phyloP scores from a whole-genome alignment of 2,113 vertebrate genomes.

The Mixornis gularis region DNA sequence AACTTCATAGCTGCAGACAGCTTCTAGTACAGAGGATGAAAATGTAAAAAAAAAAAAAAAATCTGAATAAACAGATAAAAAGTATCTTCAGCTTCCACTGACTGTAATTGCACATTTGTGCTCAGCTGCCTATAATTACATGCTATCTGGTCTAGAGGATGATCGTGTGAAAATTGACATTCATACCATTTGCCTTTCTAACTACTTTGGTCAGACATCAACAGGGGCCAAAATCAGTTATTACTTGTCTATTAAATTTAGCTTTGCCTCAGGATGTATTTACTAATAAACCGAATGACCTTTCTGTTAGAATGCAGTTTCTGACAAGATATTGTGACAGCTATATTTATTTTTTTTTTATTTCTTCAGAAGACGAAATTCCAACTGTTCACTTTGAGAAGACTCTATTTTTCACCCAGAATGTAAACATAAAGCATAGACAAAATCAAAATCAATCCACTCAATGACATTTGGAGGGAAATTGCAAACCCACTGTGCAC shows the following conservation, averaged over 20 bases:
- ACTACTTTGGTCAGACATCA: conserved; percentile 51
- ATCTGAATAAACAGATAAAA: not conserved
- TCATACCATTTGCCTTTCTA: conserved; percentile 56
- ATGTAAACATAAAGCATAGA: not conserved
- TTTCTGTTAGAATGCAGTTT: conserved; percentile 58
- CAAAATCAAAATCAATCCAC: not conserved
- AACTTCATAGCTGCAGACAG: not conserved
- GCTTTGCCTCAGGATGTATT: conserved; percentile 58
- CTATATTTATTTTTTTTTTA: conserved; percentile 12
- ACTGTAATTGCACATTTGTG: conserved; percentile 22
- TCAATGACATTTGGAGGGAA: not conserved
- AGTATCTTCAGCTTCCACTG: not conserved
- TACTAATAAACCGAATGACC: conserved; percentile 57
- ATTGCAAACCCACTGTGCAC: not conserved
- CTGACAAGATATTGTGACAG: conserved; percentile 6
- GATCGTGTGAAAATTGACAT: conserved; percentile 56
- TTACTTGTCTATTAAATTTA: conserved; percentile 61
- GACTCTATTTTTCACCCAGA: not conserved
- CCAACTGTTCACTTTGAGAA: not conserved
- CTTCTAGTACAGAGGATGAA: not conserved
- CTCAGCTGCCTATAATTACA: conserved; percentile 50
- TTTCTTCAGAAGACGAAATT: not conserved
- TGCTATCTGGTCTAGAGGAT: conserved; percentile 39
- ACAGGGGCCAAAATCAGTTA: conserved; percentile 32
- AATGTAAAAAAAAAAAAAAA: not conserved